phyloP scores from a whole-genome alignment of 2,888 invertebrate species.

The Xylophagus ater region DNA sequence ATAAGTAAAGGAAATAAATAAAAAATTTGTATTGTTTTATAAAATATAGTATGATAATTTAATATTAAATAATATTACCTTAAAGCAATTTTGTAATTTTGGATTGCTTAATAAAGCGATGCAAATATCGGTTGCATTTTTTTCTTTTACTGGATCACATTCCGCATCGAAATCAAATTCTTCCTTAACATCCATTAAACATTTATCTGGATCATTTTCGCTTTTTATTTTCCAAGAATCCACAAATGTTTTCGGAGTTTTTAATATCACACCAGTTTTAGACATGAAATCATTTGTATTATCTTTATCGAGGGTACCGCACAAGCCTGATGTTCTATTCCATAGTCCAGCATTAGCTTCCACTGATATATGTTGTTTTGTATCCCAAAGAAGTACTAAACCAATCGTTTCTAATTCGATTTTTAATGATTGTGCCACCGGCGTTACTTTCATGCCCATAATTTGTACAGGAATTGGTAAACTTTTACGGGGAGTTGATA shows the following conservation, averaged over 20 bases:
- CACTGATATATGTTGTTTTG: slow-evolving; percentile 52
- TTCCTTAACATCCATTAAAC: slow-evolving; percentile 29
- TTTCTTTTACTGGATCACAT: slow-evolving; percentile 26
- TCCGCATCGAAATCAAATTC: slow-evolving; percentile 29
- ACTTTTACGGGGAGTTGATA: slow-evolving; percentile 43
- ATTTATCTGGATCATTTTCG: slow-evolving; percentile 23
- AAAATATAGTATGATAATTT: background rate
- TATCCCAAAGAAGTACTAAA: slow-evolving; percentile 65
- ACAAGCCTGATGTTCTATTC: slow-evolving; percentile 72
- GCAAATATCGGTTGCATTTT: slow-evolving; percentile 50
- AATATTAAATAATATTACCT: slow-evolving; percentile 12
- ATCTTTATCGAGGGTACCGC: slow-evolving; percentile 66
- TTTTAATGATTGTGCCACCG: slow-evolving; percentile 57
- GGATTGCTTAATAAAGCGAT: slow-evolving; percentile 49
- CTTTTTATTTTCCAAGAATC: slow-evolving; percentile 33
- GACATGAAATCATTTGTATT: slow-evolving; percentile 55
- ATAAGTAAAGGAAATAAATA: slow-evolving; percentile 11
- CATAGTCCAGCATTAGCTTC: slow-evolving; percentile 57
- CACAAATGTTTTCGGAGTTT: slow-evolving; percentile 33
- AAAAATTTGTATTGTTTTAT: slow-evolving; percentile 12
- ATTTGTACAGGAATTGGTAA: slow-evolving; percentile 62
- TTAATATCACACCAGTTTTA: slow-evolving; percentile 45
- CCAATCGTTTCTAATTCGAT: slow-evolving; percentile 57
- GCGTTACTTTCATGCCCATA: slow-evolving; percentile 60
- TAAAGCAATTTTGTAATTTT: slow-evolving; percentile 54